phyloP scores from a whole-genome alignment of 2,888 invertebrate genomes.

The Apotomis capreana region DNA sequence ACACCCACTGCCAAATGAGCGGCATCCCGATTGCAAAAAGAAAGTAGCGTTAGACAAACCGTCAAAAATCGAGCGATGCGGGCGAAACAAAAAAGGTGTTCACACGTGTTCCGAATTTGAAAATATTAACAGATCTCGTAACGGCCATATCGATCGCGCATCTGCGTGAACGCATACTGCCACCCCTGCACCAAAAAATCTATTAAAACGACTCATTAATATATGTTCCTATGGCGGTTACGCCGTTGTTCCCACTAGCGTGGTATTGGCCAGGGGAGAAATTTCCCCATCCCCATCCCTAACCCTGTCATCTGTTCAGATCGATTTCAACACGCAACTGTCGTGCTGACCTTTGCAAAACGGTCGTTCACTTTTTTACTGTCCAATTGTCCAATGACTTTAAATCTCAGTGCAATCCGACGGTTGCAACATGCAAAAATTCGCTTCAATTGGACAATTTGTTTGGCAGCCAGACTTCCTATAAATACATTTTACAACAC shows the following conservation, averaged over 20 bases:
- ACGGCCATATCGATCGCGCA: slow-evolving; percentile 75
- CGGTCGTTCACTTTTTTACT: slow-evolving; percentile 35
- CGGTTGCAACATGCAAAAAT: slow-evolving; percentile 13
- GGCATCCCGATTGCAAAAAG: slow-evolving; percentile 10
- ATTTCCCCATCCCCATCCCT: slow-evolving; percentile 31
- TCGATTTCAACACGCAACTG: slow-evolving; percentile 52
- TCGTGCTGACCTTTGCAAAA: slow-evolving; percentile 30
- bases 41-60: slow-evolving; percentile 31
- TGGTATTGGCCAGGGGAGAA: slow-evolving; percentile 57
- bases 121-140: slow-evolving; percentile 76
- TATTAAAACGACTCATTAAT: neutral
- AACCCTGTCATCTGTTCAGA: slow-evolving; percentile 61
- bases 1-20: neutral
- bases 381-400: slow-evolving; percentile 32
- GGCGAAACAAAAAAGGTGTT: slow-evolving; percentile 73
- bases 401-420: slow-evolving; percentile 30
- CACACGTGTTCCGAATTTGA: slow-evolving; percentile 78
- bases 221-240: neutral
- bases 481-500: neutral
- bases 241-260: neutral
- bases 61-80: slow-evolving; percentile 55
- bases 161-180: slow-evolving; percentile 62
- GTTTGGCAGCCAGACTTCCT: neutral
- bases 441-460: slow-evolving; percentile 17
- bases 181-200: slow-evolving; percentile 39